phyloP scores from a whole-genome alignment of 1,140 invertebrate genomes.

The Pteromalus puparum region DNA sequence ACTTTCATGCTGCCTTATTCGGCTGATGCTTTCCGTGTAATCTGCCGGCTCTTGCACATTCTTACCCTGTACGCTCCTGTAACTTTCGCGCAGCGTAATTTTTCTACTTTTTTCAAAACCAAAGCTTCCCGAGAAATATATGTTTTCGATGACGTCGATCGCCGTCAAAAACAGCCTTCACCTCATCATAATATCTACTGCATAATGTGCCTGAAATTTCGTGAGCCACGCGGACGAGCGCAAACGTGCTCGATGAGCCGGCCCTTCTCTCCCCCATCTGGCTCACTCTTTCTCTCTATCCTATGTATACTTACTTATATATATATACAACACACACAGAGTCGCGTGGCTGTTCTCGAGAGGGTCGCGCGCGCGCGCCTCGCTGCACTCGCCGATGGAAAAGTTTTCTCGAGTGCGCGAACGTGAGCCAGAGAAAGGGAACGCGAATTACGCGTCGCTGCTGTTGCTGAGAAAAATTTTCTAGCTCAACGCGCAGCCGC shows the following conservation, averaged over 20 bases:
- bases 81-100: neutral
- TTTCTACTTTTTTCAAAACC: too few species aligned
- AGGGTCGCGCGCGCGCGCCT: neutral
- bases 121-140: too few species aligned
- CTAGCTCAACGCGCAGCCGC: neutral
- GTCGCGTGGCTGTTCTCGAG: neutral
- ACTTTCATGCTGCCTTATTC: neutral
- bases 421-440: slow-evolving; percentile 44
- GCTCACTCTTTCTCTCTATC: neutral
- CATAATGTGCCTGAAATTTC: too few species aligned
- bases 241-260: neutral
- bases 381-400: slow-evolving; percentile 22
- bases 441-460: slow-evolving; percentile 14
- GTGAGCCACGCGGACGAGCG: too few species aligned
- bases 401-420: slow-evolving; percentile 42
- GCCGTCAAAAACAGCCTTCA: too few species aligned
- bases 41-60: neutral
- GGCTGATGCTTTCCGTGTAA: neutral
- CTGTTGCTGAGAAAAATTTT: neutral
- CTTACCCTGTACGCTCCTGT: neutral
- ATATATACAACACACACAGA: neutral
- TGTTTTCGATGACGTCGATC: too few species aligned
- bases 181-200: too few species aligned
- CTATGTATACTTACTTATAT: neutral
- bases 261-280: slow-evolving; percentile 21